Evolutionary conservation across 2,113 vertebrate species (phyloP).

Genomic region (Nipponia nippon): DNA sequence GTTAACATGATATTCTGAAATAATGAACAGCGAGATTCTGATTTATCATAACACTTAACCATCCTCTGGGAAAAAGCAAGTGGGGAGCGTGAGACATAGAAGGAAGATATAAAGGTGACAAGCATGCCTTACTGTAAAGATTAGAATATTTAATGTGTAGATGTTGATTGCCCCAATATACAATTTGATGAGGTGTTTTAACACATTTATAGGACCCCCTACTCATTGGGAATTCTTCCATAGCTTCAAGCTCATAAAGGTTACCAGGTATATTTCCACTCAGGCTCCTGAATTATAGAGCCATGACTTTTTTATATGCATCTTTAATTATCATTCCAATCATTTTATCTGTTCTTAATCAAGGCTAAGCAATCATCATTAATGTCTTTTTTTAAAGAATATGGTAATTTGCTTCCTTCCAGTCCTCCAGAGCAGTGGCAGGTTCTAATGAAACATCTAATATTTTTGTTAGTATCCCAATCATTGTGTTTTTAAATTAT

Average conservation of each 20-base stretch:
- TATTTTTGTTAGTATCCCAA: not conserved
- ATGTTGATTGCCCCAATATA: slow-evolving; percentile 32
- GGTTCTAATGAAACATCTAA: slow-evolving; percentile 7
- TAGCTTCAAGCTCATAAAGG: not conserved
- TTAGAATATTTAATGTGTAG: not conserved
- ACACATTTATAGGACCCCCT: slow-evolving; percentile 14
- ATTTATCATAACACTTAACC: not conserved
- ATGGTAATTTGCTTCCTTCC: slow-evolving; percentile 47
- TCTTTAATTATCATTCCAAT: slow-evolving; percentile 61
- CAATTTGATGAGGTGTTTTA: slow-evolving; percentile 40
- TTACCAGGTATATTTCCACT: slow-evolving; percentile 23
- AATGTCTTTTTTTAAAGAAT: slow-evolving; percentile 41
- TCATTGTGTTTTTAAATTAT: not conserved
- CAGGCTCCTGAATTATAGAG: slow-evolving; percentile 20
- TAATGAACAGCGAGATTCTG: not conserved
- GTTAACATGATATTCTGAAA: not conserved
- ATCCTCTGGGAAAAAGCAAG: not conserved
- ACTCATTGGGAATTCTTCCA: slow-evolving; percentile 45
- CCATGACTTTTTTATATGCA: slow-evolving; percentile 36
- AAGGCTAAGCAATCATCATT: slow-evolving; percentile 57
- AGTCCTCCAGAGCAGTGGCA: not conserved
- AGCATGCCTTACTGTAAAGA: not conserved
- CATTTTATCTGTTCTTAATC: slow-evolving; percentile 64
- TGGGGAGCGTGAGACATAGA: not conserved
- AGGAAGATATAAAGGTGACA: slow-evolving; percentile 7